phyloP scores from a whole-genome alignment of 2,797 vertebrate genomes.

The Podarcis siculus region DNA sequence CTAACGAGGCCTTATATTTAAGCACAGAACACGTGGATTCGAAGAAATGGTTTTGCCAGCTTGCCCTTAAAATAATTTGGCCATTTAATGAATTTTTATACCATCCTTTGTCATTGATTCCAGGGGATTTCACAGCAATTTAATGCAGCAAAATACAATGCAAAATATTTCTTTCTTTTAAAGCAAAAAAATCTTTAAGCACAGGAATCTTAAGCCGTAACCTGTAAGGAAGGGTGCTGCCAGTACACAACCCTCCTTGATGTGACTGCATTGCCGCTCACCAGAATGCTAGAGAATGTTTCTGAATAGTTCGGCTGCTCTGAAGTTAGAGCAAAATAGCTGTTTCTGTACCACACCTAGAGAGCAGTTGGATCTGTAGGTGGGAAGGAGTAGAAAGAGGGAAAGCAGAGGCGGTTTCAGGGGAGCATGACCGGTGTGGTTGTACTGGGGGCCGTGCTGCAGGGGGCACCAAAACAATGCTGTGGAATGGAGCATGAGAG shows the following conservation, averaged over 20 bases:
- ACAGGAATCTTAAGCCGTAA: not conserved
- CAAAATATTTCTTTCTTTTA: too few species aligned
- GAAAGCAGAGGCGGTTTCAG: too few species aligned
- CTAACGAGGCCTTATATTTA: too few species aligned
- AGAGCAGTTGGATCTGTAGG: not conserved
- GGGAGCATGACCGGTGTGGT: too few species aligned
- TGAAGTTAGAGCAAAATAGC: not conserved
- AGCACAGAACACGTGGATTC: not conserved
- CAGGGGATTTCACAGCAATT: not conserved
- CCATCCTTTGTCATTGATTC: not conserved
- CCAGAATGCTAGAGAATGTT: not conserved
- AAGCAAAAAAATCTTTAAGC: not conserved
- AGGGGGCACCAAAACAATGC: too few species aligned
- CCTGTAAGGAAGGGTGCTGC: too few species aligned
- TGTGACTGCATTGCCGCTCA: too few species aligned
- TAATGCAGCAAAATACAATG: not conserved
- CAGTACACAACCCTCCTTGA: rapidly evolving
- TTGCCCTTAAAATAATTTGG: not conserved
- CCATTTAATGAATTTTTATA: not conserved
- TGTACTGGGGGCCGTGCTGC: too few species aligned
- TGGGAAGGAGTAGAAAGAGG: not conserved
- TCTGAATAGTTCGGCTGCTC: not conserved
- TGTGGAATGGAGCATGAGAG: too few species aligned
- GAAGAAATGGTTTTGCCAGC: not conserved
- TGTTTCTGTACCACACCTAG: not conserved